Evolutionary conservation across 2,113 vertebrate genomes (phyloP).

Genomic region (Noturus placidus): DNA sequence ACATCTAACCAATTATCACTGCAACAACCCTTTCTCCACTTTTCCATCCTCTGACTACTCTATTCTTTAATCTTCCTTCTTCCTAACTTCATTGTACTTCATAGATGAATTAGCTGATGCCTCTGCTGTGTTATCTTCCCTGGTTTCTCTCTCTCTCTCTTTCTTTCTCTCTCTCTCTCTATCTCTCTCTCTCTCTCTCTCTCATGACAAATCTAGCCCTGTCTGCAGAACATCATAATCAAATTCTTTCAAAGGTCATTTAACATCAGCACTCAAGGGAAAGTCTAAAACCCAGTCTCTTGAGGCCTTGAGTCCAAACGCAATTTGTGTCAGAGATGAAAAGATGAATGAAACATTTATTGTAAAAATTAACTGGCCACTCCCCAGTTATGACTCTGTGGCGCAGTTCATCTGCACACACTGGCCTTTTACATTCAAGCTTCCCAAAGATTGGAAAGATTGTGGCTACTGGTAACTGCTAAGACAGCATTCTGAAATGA

Average conservation of each 20-base stretch:
- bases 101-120: too few relatives aligned
- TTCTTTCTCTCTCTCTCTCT: background rate
- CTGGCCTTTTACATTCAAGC: slow-evolving; percentile 36
- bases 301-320: slow-evolving; percentile 69
- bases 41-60: background rate
- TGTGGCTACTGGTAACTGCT: slow-evolving; percentile 11
- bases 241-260: slow-evolving; percentile 81
- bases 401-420: slow-evolving; percentile 67
- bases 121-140: too few relatives aligned
- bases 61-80: background rate
- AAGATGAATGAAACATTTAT: slow-evolving; percentile 71
- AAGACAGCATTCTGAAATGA: slow-evolving; percentile 7
- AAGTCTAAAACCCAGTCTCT: slow-evolving; percentile 69
- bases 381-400: slow-evolving; percentile 64
- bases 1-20: background rate
- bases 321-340: slow-evolving; percentile 78
- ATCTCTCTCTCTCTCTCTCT: slow-evolving; percentile 60
- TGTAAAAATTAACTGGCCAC: slow-evolving; percentile 71
- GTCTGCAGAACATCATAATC: slow-evolving; percentile 77
- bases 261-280: slow-evolving; percentile 72
- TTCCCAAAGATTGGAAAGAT: slow-evolving; percentile 12
- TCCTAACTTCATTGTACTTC: background rate
- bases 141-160: background rate
- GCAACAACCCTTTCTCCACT: background rate
- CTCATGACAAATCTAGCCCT: slow-evolving; percentile 73